A percentile compares a stretch with the other conserved stretches of the same genome.
Evolutionary conservation across 2,888 invertebrate genomes (phyloP).

Genomic region (Dryocosmus kuriphilus): DNA sequence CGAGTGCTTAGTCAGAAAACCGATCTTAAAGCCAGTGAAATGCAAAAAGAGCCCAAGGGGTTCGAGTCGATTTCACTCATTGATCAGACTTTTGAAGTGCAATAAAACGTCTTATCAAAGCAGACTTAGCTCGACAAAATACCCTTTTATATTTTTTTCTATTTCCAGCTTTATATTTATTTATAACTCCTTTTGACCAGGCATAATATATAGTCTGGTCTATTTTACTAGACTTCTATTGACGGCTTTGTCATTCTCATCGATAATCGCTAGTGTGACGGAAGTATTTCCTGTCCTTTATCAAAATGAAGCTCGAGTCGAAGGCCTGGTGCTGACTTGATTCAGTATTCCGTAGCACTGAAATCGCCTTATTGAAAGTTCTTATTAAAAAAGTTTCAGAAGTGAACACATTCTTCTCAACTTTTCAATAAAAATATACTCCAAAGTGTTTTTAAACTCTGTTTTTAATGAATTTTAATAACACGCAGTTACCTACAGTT

Average conservation of each 20-base stretch:
- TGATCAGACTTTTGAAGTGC: not conserved
- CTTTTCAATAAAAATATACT: not conserved
- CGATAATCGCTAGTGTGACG: slow-evolving; percentile 14
- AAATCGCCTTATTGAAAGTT: not conserved
- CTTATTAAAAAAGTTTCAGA: slow-evolving; percentile 7
- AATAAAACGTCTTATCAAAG: not conserved
- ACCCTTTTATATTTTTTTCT: not conserved
- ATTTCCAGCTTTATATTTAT: not conserved
- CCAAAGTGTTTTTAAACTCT: not conserved
- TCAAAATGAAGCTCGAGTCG: slow-evolving; percentile 19
- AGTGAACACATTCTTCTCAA: not conserved
- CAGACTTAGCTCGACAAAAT: not conserved
- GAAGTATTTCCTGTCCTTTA: slow-evolving; percentile 29
- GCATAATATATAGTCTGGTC: not conserved
- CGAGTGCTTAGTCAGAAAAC: not conserved
- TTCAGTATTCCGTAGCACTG: not conserved
- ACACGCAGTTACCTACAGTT: not conserved
- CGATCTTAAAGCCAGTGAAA: slow-evolving; percentile 8
- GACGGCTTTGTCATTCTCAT: not conserved
- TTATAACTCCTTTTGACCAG: not conserved
- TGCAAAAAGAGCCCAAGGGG: not conserved
- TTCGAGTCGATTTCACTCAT: not conserved
- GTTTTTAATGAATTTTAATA: not conserved
- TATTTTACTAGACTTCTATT: not conserved
- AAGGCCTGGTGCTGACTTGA: not conserved